A percentile compares a stretch with the other conserved stretches of the same genome.
phyloP scores from a whole-genome alignment of 2,888 invertebrate genomes.

The Chrysolina haemoptera region DNA sequence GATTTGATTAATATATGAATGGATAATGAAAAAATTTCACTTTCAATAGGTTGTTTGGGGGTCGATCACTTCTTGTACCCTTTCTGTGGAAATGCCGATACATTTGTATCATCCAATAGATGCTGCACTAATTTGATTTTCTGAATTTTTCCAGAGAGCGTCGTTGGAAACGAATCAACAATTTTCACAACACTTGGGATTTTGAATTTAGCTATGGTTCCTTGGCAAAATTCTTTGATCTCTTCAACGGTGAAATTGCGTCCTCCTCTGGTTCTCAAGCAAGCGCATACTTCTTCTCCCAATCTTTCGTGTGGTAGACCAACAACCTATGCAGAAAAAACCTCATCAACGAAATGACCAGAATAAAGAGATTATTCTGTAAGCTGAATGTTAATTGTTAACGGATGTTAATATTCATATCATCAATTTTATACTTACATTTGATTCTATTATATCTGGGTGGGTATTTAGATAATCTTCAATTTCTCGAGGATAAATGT shows the following conservation, averaged over 20 bases:
- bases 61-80: too few species aligned
- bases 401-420: too few species aligned
- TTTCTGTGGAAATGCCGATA: too few species aligned
- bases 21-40: too few species aligned
- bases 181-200: constrained; percentile 82
- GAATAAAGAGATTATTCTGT: too few species aligned
- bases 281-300: constrained; percentile 85
- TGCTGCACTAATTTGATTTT: constrained; percentile 74
- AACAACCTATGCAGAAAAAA: constrained; percentile 72
- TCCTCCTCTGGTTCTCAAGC: constrained; percentile 74
- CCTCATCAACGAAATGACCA: neutral
- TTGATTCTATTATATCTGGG: constrained; percentile 80
- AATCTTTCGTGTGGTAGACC: constrained; percentile 83
- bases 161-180: constrained; percentile 83
- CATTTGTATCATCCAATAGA: constrained; percentile 30
- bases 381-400: too few species aligned
- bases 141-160: constrained; percentile 87
- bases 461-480: constrained; percentile 83
- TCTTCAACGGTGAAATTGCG: constrained; percentile 73
- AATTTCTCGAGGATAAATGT: constrained; percentile 87
- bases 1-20: too few species aligned
- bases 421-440: constrained; percentile 70
- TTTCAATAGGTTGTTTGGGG: too few species aligned
- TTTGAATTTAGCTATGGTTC: constrained; percentile 85
- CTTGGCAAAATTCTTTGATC: constrained; percentile 76